A percentile compares a stretch with the other conserved stretches of the same genome.
Conservation (phyloP, 2,888 invertebrate species). For the Drosophila neotestacea region DNA sequence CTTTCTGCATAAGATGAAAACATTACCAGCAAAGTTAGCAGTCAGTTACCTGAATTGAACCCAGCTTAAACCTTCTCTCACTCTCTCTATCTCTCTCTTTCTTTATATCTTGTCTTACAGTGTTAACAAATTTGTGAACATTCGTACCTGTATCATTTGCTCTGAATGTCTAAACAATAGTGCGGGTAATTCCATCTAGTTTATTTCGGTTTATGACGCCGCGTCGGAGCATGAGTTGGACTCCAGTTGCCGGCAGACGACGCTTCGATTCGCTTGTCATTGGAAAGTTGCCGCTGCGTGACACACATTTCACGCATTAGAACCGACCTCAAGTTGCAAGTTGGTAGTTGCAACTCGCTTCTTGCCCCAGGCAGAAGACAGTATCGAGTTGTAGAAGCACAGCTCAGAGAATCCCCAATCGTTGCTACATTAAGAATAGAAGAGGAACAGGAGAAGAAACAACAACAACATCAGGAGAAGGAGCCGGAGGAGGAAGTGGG, state of each 20-base stretch:
- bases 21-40: not conserved
- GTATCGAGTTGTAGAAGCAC: not conserved
- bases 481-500: conserved; percentile 10
- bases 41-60: conserved; percentile 12
- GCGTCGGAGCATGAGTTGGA: conserved; percentile 61
- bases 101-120: not conserved
- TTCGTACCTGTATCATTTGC: conserved; percentile 52
- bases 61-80: not conserved
- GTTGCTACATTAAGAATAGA: conserved; percentile 11
- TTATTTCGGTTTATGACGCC: conserved; percentile 54
- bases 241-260: conserved; percentile 52
- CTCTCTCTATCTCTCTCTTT: not conserved
- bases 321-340: conserved; percentile 27
- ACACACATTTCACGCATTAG: conserved; percentile 79
- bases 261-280: conserved; percentile 71
- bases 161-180: conserved; percentile 48
- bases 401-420: not conserved
- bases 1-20: conserved; percentile 14
- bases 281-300: conserved; percentile 80
- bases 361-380: conserved; percentile 1
- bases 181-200: conserved; percentile 71
- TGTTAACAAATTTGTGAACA: conserved; percentile 29
- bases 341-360: conserved; percentile 6
- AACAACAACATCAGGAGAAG: conserved; percentile 9
- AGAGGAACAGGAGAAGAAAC: conserved; percentile 2